Conservation (phyloP, 1,140 invertebrate species). For the Ylistrum balloti region DNA sequence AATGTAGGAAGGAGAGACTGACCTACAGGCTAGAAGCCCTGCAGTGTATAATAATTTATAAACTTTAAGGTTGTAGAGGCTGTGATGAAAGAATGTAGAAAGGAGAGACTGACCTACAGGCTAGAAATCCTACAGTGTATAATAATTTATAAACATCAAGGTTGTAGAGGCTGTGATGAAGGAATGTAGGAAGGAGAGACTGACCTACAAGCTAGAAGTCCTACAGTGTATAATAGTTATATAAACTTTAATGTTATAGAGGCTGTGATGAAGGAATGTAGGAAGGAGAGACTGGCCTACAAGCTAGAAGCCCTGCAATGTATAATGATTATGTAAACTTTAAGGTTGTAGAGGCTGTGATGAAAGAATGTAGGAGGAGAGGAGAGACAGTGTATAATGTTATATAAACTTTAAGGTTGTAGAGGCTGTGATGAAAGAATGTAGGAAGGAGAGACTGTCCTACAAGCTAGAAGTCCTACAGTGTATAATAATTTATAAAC, state of each 20-base stretch:
- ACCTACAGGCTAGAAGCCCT: too few species aligned
- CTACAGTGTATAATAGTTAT: too few species aligned
- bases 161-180: slow-evolving; percentile 88
- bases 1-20: not conserved
- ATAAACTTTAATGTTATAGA: too few species aligned
- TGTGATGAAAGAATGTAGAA: not conserved
- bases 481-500: too few species aligned
- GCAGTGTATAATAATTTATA: not conserved
- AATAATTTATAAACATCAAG: slow-evolving; percentile 55
- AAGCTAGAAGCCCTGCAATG: too few species aligned
- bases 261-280: too few species aligned
- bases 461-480: too few species aligned
- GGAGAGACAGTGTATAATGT: too few species aligned
- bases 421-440: slow-evolving; percentile 89
- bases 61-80: not conserved
- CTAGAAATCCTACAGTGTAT: too few species aligned
- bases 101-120: too few species aligned
- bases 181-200: slow-evolving; percentile 91
- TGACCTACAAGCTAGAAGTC: slow-evolving; percentile 90
- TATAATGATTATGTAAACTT: slow-evolving; percentile 87
- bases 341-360: slow-evolving; percentile 73
- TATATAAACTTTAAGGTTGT: too few species aligned
- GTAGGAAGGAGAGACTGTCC: slow-evolving; percentile 89
- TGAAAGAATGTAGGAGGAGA: not conserved
- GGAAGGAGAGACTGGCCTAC: too few species aligned